Conservation (phyloP, 2,797 vertebrate species). For the Platalea minor region DNA sequence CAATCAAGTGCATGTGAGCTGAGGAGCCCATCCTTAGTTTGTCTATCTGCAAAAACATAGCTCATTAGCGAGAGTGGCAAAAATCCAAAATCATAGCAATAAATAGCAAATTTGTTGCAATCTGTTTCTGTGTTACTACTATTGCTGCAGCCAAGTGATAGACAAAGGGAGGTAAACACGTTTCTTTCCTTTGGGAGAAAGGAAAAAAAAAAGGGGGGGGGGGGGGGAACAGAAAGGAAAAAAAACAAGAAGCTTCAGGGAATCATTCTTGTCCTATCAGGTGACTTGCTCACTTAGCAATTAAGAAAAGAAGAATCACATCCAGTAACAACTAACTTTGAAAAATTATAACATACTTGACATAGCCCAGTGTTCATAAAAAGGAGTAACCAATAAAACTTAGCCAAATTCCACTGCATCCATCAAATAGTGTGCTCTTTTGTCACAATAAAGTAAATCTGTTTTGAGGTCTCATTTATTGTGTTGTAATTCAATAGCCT, state of each 20-base stretch:
- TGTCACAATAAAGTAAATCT: slow-evolving; percentile 17
- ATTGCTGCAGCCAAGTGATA: slow-evolving; percentile 36
- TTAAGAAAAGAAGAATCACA: background rate
- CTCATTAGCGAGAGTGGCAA: slow-evolving; percentile 24
- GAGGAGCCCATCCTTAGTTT: background rate
- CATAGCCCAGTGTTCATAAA: background rate
- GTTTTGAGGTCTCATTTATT: background rate
- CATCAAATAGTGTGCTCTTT: background rate
- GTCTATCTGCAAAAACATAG: background rate
- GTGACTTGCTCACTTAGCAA: background rate
- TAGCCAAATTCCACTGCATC: background rate
- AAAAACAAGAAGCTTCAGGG: background rate
- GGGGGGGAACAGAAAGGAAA: too few relatives aligned
- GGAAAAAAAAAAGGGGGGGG: too few relatives aligned
- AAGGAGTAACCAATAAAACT: background rate
- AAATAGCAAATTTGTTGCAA: slow-evolving; percentile 51
- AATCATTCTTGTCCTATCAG: background rate
- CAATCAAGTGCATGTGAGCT: background rate
- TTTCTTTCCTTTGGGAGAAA: background rate
- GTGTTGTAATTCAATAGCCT: slow-evolving; percentile 12
- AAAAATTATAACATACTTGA: background rate
- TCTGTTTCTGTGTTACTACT: slow-evolving; percentile 52
- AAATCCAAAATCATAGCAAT: slow-evolving; percentile 33
- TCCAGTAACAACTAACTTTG: background rate
- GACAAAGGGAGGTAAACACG: slow-evolving; percentile 46